phyloP scores from a whole-genome alignment of 1,140 invertebrate species.

The Micrasema minimum region DNA sequence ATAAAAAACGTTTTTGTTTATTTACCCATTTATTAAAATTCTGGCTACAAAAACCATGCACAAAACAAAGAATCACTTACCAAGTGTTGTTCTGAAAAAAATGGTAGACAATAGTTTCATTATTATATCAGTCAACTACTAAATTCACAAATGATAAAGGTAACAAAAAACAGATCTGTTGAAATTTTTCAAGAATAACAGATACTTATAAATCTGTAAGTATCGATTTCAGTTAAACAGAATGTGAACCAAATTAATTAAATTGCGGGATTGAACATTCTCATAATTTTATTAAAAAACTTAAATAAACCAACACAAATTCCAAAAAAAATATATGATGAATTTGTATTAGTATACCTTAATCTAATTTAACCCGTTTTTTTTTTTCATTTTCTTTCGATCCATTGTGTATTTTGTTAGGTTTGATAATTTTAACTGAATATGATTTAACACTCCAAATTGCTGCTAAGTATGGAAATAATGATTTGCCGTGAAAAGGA shows the following conservation, averaged over 20 bases:
- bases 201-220: too few relatives aligned
- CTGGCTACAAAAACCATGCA: slow-evolving; percentile 45
- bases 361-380: slow-evolving; percentile 37
- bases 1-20: slow-evolving; percentile 5
- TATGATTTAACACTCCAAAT: background rate
- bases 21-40: slow-evolving; percentile 43
- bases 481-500: background rate
- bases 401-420: slow-evolving; percentile 10
- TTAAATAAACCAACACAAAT: slow-evolving; percentile 22
- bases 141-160: too few relatives aligned
- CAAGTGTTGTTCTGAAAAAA: background rate
- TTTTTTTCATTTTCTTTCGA: slow-evolving; percentile 8
- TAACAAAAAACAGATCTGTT: too few relatives aligned
- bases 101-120: too few relatives aligned
- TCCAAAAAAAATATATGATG: background rate
- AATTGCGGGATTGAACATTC: background rate
- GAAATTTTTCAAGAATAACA: too few relatives aligned
- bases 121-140: too few relatives aligned
- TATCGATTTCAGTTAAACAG: too few relatives aligned
- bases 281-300: slow-evolving; percentile 4
- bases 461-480: background rate
- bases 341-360: slow-evolving; percentile 15
- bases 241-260: too few relatives aligned
- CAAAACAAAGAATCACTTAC: slow-evolving; percentile 28
- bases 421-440: too few relatives aligned